Evolutionary conservation across 2,888 invertebrate genomes (phyloP), one percentile per base, ranked within the genome.

Genomic region (Pheosia gnoma): DNA sequence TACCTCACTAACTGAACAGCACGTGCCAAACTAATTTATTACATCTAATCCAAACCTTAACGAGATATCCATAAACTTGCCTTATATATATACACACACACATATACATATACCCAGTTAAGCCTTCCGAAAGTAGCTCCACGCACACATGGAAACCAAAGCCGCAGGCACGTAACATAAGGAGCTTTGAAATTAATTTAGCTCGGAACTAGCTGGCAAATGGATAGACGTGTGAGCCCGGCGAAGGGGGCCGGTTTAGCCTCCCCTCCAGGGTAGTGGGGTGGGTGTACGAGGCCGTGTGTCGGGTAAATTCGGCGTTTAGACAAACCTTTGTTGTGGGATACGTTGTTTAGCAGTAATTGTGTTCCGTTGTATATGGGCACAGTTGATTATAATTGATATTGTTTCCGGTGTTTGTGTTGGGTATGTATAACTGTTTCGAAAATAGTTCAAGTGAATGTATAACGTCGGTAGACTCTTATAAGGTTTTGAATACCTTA

Each of bases 131-230:
- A 89, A 89, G 89, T 90, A 89, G 86, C 87, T 83, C 72, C 79
- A 84, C 90, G 65, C 91, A 91, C 91, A 92, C 91, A 90, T 76
- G 69, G 77, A 81, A 61, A 79, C 77, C 79, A 90, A 93, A 93
- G 92, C 93, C 93, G 91, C 93, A 93, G 93, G 93, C 92, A 93
- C 93, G 93, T 92, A 93, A 92, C 93, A 91, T 93, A 93, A 93
- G 93, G 93, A 93, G 93, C 93, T 93, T 93, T 91, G 93, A 93
- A 93, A 93, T 93, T 93, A 93, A 93, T 93, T 93, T 93, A 93
- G 93, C 93, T 91, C 89, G 91, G 93, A 93, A 93, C 93, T 93
- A 93, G 93, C 93, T 93, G 91, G 93, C 93, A 93, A 93, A 93
- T 93, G 93, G 93, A 93, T 93, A 93, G 93, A 93, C 93, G 93